Conservation (phyloP, 2,113 vertebrate species). For the Leptocoma aspasia region DNA sequence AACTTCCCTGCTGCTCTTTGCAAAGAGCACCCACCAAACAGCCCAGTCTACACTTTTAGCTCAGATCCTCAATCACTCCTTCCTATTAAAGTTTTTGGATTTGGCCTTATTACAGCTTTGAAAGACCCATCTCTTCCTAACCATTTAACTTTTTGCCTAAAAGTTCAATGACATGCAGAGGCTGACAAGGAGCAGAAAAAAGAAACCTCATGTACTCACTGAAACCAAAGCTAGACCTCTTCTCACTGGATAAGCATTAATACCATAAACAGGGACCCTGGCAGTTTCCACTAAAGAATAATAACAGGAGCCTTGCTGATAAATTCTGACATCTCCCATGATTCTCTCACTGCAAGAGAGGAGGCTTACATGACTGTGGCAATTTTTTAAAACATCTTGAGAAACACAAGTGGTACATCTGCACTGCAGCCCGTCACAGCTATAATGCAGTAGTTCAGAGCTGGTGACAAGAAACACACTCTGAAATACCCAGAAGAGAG, state of each 20-base stretch:
- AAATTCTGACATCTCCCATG: neutral
- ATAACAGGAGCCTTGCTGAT: neutral
- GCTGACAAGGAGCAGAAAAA: neutral
- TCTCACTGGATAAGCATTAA: neutral
- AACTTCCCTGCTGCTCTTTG: neutral
- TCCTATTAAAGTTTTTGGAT: neutral
- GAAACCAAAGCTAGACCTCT: neutral
- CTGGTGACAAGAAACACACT: neutral
- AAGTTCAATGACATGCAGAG: neutral
- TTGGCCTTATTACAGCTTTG: neutral
- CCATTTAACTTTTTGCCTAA: neutral
- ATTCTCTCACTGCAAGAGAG: neutral
- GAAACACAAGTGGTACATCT: neutral
- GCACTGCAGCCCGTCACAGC: neutral
- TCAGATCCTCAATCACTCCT: neutral
- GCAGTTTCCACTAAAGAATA: neutral
- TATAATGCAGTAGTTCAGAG: neutral
- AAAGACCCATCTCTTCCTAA: neutral
- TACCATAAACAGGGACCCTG: neutral
- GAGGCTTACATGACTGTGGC: accelerated
- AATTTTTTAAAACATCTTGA: neutral
- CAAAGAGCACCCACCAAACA: neutral
- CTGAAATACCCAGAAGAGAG: neutral
- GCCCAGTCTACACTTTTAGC: neutral
- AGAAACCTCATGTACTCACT: neutral